phyloP scores from a whole-genome alignment of 2,113 vertebrate genomes.

The Eolophus roseicapilla region DNA sequence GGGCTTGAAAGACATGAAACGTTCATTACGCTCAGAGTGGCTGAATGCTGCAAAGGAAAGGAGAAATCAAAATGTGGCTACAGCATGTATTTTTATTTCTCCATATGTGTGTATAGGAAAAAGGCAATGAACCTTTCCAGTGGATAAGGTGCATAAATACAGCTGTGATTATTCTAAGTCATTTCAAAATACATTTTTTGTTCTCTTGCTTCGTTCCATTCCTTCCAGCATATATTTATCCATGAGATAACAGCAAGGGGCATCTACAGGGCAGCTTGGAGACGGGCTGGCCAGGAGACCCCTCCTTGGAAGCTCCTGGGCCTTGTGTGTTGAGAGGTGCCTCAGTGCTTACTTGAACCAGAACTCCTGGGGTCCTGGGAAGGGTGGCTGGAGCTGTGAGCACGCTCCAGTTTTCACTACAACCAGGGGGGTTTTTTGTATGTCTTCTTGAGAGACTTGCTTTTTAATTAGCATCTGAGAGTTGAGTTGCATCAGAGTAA shows the following conservation, averaged over 20 bases:
- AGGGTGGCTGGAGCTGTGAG: background rate
- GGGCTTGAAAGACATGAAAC: constrained; percentile 35
- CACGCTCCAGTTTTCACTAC: background rate
- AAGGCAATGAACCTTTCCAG: background rate
- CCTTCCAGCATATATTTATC: background rate
- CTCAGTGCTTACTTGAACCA: background rate
- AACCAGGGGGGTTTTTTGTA: background rate
- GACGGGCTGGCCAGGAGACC: background rate
- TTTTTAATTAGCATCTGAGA: constrained; percentile 43
- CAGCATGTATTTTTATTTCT: constrained; percentile 10
- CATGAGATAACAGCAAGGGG: constrained; percentile 27
- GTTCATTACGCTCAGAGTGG: background rate
- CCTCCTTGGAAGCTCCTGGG: background rate
- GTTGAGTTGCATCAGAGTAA: background rate
- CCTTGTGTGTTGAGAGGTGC: fast-evolving
- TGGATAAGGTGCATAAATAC: constrained; percentile 18
- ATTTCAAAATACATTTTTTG: background rate
- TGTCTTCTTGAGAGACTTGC: background rate
- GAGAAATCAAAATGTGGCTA: background rate
- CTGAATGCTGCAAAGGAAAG: background rate
- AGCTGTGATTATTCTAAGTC: background rate
- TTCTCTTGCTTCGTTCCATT: background rate
- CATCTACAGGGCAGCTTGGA: constrained; percentile 14
- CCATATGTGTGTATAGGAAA: background rate
- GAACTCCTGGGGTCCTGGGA: background rate